These are phyloP conservation scores for Zosterops borbonicus DNA, from an alignment of 2,113 vertebrate species.

Conservation along the genomic window DNA sequence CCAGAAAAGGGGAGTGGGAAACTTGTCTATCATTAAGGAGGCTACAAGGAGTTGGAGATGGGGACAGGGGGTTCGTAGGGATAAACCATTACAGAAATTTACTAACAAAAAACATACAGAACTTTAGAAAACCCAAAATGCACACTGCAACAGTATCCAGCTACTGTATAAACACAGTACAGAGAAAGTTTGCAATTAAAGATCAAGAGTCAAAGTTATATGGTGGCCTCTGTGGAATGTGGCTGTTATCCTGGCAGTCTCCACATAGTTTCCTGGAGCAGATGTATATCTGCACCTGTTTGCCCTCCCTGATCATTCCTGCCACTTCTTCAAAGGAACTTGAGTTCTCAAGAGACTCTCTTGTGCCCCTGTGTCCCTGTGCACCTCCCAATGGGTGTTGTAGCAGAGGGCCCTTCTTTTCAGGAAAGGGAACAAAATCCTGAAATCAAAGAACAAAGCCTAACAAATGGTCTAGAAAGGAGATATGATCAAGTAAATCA, in stretches of 20 bases:
- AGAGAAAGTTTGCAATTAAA: neutral
- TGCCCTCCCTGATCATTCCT: neutral
- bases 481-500: neutral
- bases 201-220: neutral
- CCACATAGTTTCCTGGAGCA: neutral
- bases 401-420: neutral
- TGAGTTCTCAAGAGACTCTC: fast-evolving
- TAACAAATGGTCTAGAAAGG: neutral
- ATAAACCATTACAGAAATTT: too few relatives aligned
- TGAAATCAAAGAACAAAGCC: neutral
- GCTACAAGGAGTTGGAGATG: too few relatives aligned
- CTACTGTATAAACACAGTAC: neutral
- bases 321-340: neutral
- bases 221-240: neutral
- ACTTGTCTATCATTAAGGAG: too few relatives aligned
- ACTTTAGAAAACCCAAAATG: too few relatives aligned
- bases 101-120: too few relatives aligned
- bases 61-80: too few relatives aligned
- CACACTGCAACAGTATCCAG: neutral
- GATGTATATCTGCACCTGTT: constrained; percentile 22
- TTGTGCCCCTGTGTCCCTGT: neutral
- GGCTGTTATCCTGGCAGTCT: neutral
- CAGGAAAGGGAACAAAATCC: neutral
- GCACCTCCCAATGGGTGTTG: neutral
- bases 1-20: too few relatives aligned